Base-by-base conservation (phyloP, 2,113 vertebrate genomes). In the Mustelus asterias region DNA sequence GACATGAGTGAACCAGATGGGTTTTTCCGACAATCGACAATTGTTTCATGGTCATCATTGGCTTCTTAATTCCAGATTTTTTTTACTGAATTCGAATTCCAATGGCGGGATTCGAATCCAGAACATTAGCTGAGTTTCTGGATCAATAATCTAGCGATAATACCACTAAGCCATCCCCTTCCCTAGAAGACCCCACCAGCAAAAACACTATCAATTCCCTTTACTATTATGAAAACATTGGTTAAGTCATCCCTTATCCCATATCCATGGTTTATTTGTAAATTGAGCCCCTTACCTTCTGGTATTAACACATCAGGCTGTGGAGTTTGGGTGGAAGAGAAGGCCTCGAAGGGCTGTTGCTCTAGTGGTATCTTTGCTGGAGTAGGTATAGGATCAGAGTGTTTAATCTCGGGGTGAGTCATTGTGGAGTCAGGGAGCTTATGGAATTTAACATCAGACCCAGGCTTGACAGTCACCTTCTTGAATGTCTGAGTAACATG, bases 401-500 rank as follows among this genome's bases (percentile, higher is more conserved):
- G 98, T 96, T 97, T 98, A 97, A 97, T 97, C 97, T 97, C 97
- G 97, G 98, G 98, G 97, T 98, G 97, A 98, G 97, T 97, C 97
- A 97, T 97, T 76, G 95, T 95, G 58, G 63, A 29, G 54, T 96
- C 96, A 48, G 96, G 96, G 13, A 96, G 96, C 96, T 22, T 89
- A n/a, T 18, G 60, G 22, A 72, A 14, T 70, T 95, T 95, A 95
- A 48, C 67, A 33, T 76, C 85, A 80, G 72, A 95, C n/a, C 97
- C 98, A 96, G 98, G 98, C 97, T 98, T 98, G 98, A 98, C 97
- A 98, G 97, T 97, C 97, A 97, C 97, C 98, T 99, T 99, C 97
- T 98, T 98, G 97, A 98, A 98, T 97, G 98, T 97, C 97, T 98
- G 98, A 98, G 98, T 98, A 97, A 99, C 98, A 95, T 99, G 99